Base-by-base conservation (phyloP, 2,113 vertebrate genomes). In the Eolophus roseicapilla region DNA sequence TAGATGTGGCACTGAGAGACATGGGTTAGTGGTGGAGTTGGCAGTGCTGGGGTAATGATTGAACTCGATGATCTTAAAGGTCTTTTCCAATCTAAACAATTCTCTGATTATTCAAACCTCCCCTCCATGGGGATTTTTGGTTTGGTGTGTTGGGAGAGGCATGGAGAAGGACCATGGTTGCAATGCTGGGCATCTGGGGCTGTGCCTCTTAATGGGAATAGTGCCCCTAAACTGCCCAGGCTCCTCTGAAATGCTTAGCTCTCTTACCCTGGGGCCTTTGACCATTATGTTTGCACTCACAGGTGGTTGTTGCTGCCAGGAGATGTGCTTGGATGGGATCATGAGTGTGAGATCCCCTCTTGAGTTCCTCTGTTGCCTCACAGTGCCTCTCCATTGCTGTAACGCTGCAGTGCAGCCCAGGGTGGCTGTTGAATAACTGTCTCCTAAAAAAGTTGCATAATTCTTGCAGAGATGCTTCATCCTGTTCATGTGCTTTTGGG, bases 211-310 rank as follows among this genome's bases (percentile, higher is more conserved):
- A 11, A 31, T 5, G 28, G 64, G 67, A 44, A 29, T 64, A 0
- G 3, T 52, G 52, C 46, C 63, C 62, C 62, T 50, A 28, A 81
- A 63, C 13, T 47, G 16, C 47, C 11, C 19, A 7, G 62, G 47
- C 52, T 55, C 9, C 62, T 63, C 46, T 3, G 2, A 41, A 78
- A 25, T 0, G 3, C 68, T 76, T 33, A 19, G 25, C 11, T 29
- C 28, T 41, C 17, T 33, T 44, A 17, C 25, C 35, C 14, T 8
- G 25, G 25, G 31, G 11, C 37, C 31, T 35, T 77, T 1, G 2
- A 27, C 31, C 10, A 2, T 28, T 3, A 0, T 2, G 1, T n/a
- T 44, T n/a, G 60, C 39, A 5, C 43, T 31, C 64, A 31, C 17
- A 63, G 71, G 63, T 74, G 64, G 49, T 16, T 18, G 39, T 52